A percentile compares a stretch with the other conserved stretches of the same genome.
Conservation (phyloP, 2,888 invertebrate species). For the Drosophila incognita region DNA sequence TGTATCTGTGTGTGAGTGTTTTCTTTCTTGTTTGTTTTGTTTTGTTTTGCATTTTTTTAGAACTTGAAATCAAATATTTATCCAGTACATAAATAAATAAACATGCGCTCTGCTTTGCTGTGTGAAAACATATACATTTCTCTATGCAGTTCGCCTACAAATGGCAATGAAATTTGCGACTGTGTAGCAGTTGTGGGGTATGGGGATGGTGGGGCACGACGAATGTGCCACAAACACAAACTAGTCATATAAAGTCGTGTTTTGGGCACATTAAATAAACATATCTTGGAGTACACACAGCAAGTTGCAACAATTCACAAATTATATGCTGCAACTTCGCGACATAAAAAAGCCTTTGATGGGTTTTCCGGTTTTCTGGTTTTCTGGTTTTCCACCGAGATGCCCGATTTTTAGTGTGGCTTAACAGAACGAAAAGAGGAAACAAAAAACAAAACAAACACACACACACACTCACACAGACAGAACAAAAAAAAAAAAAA, state of each 20-base stretch:
- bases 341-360: conserved; percentile 57
- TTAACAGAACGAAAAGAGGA: conserved; percentile 21
- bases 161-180: conserved; percentile 63
- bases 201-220: not conserved
- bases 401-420: conserved; percentile 53
- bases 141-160: conserved; percentile 28
- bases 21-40: conserved; percentile 1
- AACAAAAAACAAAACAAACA: not conserved
- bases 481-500: not conserved
- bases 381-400: conserved; percentile 28
- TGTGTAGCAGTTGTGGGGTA: conserved; percentile 46
- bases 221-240: conserved; percentile 39
- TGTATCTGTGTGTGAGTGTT: conserved; percentile 4
- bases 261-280: conserved; percentile 55
- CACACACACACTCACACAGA: not conserved
- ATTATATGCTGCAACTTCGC: conserved; percentile 52
- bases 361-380: conserved; percentile 29
- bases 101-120: conserved; percentile 56
- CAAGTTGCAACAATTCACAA: conserved; percentile 56
- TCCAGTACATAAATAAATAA: conserved; percentile 65
- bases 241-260: conserved; percentile 49
- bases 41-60: conserved; percentile 34
- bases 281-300: conserved; percentile 35
- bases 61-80: conserved; percentile 68
- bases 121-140: conserved; percentile 17